Conservation (phyloP, 2,113 vertebrate species). For the chimpanzee (Pan troglodytes) region NHGRI_mPanTro3-v2.1_pri NC_086015.1:114005501-114006000, state of each 20-base stretch:
- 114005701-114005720: not conserved
- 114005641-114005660: conserved; percentile 12
- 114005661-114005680: not conserved
- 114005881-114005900: not conserved
- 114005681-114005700: conserved; percentile 28
- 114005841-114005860: not conserved
- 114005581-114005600: conserved; percentile 70
- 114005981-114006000: not conserved
- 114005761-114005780: not conserved
- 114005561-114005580: conserved; percentile 40
- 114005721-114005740: not conserved
- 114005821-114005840: not conserved
- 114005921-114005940: not conserved
- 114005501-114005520: not conserved
- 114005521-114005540: not conserved
- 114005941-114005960: conserved; percentile 3
- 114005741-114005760: not conserved
- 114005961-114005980: not conserved
- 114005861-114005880: not conserved
- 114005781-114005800: not conserved
- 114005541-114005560: conserved; percentile 8
- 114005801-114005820: not conserved
- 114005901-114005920: not conserved
- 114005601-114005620: conserved; percentile 48
- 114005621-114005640: conserved; percentile 50